Conservation (phyloP, 2,888 invertebrate species). For the Callimorpha dominula region DNA sequence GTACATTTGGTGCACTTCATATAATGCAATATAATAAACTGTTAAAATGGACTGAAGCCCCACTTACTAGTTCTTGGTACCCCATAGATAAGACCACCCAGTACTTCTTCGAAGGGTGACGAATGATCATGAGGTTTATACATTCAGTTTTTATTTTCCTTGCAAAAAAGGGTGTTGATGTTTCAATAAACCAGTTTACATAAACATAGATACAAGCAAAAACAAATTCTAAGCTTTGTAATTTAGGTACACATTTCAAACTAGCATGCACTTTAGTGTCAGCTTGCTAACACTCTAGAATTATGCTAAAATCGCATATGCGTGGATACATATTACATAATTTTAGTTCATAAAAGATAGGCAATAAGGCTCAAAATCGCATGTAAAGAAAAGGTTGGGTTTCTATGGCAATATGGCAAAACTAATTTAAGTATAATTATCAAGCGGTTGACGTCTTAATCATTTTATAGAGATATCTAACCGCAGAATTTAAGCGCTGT, state of each 20-base stretch:
- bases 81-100: conserved; percentile 26
- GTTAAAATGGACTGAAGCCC: conserved; percentile 5
- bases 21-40: not conserved
- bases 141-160: conserved; percentile 25
- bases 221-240: not conserved
- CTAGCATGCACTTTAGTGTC: not conserved
- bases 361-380: conserved; percentile 14
- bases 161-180: conserved; percentile 26
- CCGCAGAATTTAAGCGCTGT: conserved; percentile 30
- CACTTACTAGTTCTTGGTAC: conserved; percentile 28
- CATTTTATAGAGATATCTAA: conserved; percentile 19
- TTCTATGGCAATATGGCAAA: conserved; percentile 18
- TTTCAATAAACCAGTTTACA: conserved; percentile 18
- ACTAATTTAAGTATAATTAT: conserved; percentile 41
- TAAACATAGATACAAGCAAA: conserved; percentile 12
- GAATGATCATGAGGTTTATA: conserved; percentile 29
- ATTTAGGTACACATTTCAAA: conserved; percentile 4
- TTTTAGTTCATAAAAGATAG: conserved; percentile 2
- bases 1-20: not conserved
- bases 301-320: not conserved
- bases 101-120: conserved; percentile 45
- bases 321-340: not conserved
- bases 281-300: conserved; percentile 16
- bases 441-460: conserved; percentile 46
- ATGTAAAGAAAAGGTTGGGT: not conserved